These are phyloP conservation scores for Apodemus agrarius DNA, from an alignment of 2,797 vertebrate species.

Conservation along the genomic window DNA sequence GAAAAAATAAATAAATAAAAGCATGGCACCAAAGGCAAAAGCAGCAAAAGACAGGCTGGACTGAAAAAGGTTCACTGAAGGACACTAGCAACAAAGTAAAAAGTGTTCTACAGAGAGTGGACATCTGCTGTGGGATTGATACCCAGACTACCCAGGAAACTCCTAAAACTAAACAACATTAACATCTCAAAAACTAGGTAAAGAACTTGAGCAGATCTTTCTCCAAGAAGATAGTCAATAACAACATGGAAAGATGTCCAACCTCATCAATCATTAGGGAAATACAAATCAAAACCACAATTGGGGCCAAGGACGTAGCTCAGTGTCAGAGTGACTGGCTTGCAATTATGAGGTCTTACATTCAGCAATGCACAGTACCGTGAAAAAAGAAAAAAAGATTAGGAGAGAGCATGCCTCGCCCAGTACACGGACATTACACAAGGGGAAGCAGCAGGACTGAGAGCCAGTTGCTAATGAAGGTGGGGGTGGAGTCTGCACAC, in stretches of 20 bases:
- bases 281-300: not conserved
- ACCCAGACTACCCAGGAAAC: not conserved
- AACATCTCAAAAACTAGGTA: not conserved
- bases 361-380: not conserved
- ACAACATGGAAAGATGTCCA: not conserved
- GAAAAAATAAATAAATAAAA: not conserved
- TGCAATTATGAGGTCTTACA: not conserved
- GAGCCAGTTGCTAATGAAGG: not conserved
- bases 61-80: not conserved
- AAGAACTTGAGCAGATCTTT: not conserved
- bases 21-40: not conserved
- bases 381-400: not conserved
- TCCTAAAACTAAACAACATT: slow-evolving; percentile 21
- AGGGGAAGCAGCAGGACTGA: not conserved
- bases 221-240: not conserved
- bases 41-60: not conserved
- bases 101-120: not conserved
- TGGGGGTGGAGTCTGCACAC: not conserved
- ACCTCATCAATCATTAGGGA: not conserved
- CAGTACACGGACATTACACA: not conserved
- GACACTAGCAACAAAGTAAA: not conserved
- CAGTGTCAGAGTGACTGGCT: no score
- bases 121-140: not conserved
- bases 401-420: not conserved
- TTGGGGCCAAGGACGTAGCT: no score